phyloP scores from a whole-genome alignment of 2,797 vertebrate genomes.

The Lagorchestes hirsutus region DNA sequence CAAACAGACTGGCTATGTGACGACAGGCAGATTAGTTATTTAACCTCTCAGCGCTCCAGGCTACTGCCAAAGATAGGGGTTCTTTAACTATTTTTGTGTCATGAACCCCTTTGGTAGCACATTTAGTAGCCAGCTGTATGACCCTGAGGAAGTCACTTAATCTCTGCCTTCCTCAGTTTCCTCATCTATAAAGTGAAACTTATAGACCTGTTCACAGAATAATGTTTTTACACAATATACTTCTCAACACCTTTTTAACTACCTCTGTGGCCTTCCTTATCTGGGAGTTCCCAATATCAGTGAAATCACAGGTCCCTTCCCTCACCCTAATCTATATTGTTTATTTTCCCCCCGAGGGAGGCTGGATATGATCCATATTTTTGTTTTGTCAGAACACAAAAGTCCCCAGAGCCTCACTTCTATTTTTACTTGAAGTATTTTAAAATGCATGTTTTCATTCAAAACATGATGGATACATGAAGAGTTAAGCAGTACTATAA shows the following conservation, averaged over 20 bases:
- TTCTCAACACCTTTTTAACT: neutral
- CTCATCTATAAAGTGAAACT: neutral
- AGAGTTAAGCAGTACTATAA: neutral
- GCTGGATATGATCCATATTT: neutral
- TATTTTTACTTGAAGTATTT: neutral
- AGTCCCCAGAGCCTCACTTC: neutral
- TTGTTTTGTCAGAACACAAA: neutral
- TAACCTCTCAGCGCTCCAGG: neutral
- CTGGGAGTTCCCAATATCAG: neutral
- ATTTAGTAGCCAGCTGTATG: neutral
- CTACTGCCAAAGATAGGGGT: neutral
- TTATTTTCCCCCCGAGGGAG: neutral
- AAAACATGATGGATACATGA: neutral
- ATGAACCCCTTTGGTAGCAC: neutral
- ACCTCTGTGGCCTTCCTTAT: neutral
- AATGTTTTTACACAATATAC: neutral
- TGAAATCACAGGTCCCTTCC: neutral
- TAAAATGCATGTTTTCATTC: neutral
- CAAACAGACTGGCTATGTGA: neutral
- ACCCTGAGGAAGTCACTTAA: neutral
- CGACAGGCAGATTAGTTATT: neutral
- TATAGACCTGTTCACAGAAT: neutral
- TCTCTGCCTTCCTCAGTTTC: neutral
- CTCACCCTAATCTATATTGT: neutral
- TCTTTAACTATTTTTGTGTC: neutral